Percentiles rank a stretch among this genome's conserved stretches.
These are phyloP conservation scores for Stictocephala bisonia DNA, from an alignment of 2,888 invertebrate species.

Conservation along the genomic window DNA sequence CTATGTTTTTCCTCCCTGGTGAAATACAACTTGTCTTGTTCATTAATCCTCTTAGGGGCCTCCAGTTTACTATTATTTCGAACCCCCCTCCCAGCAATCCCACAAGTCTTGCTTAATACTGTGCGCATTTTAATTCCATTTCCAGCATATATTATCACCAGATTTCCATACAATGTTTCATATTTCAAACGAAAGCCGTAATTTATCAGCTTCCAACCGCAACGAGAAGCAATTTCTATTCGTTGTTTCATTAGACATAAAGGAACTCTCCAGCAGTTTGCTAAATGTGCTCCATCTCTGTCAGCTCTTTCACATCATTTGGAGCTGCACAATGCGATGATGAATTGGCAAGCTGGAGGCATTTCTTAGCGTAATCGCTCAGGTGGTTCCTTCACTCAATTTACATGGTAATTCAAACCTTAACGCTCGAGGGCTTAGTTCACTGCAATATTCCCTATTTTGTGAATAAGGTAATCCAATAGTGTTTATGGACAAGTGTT, in stretches of 20 bases:
- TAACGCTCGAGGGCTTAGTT: no score
- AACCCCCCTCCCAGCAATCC: neutral
- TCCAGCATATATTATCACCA: conserved; percentile 26
- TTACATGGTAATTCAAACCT: no score
- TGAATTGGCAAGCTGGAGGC: conserved; percentile 31
- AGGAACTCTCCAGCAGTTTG: conserved; percentile 13
- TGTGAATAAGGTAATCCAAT: no score
- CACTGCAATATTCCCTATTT: no score
- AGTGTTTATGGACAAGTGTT: no score
- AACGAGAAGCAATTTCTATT: conserved; percentile 38
- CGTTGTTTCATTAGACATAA: conserved; percentile 41
- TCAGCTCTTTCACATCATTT: conserved; percentile 36
- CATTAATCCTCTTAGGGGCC: conserved; percentile 47
- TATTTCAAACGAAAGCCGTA: conserved; percentile 14
- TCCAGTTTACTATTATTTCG: conserved; percentile 34
- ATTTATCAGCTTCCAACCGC: conserved; percentile 34
- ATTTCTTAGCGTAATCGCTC: conserved; percentile 29
- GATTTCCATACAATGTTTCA: conserved; percentile 31
- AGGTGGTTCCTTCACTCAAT: no score
- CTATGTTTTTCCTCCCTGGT: conserved; percentile 39
- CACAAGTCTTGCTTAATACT: conserved; percentile 43
- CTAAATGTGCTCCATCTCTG: conserved; percentile 31
- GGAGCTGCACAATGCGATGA: conserved; percentile 34
- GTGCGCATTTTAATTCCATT: conserved; percentile 17
- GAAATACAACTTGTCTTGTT: conserved; percentile 45